Conservation (phyloP, 2,888 invertebrate species). For the Drosophila longiperda region DNA sequence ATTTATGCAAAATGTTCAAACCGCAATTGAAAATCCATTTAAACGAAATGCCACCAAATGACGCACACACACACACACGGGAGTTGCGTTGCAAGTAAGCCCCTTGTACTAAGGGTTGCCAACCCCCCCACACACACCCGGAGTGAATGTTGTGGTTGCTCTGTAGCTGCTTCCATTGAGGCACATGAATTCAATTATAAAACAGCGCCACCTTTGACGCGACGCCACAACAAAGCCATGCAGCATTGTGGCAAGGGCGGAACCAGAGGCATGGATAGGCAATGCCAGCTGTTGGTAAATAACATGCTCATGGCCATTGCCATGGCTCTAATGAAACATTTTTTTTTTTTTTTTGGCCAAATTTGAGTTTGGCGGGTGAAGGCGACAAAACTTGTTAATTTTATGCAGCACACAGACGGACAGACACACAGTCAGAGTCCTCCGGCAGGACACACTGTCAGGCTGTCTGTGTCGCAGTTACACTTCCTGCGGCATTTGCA, state of each 20-base stretch:
- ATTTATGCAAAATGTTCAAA: constrained; percentile 83
- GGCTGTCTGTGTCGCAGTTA: constrained; percentile 69
- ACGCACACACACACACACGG: constrained; percentile 17
- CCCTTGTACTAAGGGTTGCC: constrained; percentile 32
- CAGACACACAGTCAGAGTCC: constrained; percentile 32
- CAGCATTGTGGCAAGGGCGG: constrained; percentile 8
- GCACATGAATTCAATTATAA: constrained; percentile 84
- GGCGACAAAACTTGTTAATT: constrained; percentile 78
- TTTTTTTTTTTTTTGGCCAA: constrained; percentile 32
- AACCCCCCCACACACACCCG: constrained; percentile 1
- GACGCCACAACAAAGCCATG: constrained; percentile 48
- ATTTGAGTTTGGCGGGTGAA: constrained; percentile 4
- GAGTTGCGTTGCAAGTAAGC: not conserved
- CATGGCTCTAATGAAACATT: constrained; percentile 74
- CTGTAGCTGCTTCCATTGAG: constrained; percentile 75
- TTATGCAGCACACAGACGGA: constrained; percentile 69
- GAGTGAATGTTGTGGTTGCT: constrained; percentile 38
- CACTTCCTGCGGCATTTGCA: constrained; percentile 82
- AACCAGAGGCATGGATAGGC: constrained; percentile 17
- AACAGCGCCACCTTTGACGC: constrained; percentile 77
- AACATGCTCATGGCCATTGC: constrained; percentile 55
- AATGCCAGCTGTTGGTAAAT: constrained; percentile 60
- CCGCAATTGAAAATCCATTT: constrained; percentile 84
- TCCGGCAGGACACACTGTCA: constrained; percentile 39
- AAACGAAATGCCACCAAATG: constrained; percentile 73